Evolutionary conservation across 37 sponge, comb jelly and placozoan genomes (phyloP), one percentile per base, ranked within the genome.

Genomic region (Beroe ovata): DNA sequence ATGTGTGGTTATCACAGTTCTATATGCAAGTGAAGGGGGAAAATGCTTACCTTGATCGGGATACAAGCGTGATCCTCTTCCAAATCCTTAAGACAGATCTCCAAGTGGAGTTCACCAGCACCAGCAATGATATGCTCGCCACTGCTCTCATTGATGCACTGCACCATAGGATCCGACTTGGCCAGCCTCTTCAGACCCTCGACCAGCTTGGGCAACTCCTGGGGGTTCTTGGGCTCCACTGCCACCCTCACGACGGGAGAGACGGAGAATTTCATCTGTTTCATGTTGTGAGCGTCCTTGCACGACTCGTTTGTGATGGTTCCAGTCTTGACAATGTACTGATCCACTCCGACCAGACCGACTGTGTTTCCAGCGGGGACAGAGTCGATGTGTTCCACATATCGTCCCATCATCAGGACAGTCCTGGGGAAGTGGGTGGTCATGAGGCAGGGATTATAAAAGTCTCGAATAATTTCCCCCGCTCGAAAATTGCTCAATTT

Each of bases 51-150:
- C 90, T 98, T 98, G 69, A 98, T 91, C 26, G 99, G 96, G 64
- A 98, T 96, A 58, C 99, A 96, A 54, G 99, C 99, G 66, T 98
- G 99, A 72, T 98, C 99, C 81, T 98, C 99, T 71, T 98, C 99
- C 64, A 98, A 88, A 77, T 98, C 99, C 88, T 98, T 98, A 42
- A 98, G 88, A 60, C 99, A 98, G 90, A 98, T 98, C 89, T 98
- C 99, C 0, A 98, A 88, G 91, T 98, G 99, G 33, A 98, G 95
- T 69, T 98, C 99, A 59, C 93, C 93, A 60, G 93, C 93, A 64
- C 99, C 99, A 64, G 99, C 99, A 8, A 98, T 92, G 58, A 98
- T 98, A 91, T 98, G 99, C 89, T 98, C 99, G 34, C 99, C 99
- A 92, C 94, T 95, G 90, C 94, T 93, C 64, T 95, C 99, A 90